Percentiles rank a stretch among this genome's conserved stretches.
These are phyloP conservation scores for Spialia ferax DNA, from an alignment of 2,888 invertebrate genomes.

Conservation along the genomic window DNA sequence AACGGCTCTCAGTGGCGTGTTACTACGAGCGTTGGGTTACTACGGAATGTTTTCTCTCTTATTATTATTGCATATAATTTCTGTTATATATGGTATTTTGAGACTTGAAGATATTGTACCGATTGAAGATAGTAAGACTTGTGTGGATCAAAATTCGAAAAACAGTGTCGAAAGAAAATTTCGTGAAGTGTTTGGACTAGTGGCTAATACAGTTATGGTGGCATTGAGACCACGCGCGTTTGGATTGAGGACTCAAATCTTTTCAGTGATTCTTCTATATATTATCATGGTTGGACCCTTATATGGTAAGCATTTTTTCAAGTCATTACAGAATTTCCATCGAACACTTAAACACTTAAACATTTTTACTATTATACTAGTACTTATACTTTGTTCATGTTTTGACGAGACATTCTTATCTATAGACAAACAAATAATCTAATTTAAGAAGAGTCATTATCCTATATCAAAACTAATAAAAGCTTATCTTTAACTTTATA, in stretches of 20 bases:
- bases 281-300: constrained; percentile 81
- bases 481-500: constrained; percentile 25
- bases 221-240: constrained; percentile 65
- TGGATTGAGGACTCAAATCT: constrained; percentile 69
- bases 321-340: no score
- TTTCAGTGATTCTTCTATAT: constrained; percentile 71
- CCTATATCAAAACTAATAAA: constrained; percentile 38
- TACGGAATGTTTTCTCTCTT: constrained; percentile 79
- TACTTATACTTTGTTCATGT: background rate
- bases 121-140: constrained; percentile 44
- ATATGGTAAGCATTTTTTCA: constrained; percentile 67
- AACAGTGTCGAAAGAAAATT: constrained; percentile 55
- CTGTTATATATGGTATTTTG: constrained; percentile 72
- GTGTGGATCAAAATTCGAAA: constrained; percentile 47
- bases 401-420: background rate
- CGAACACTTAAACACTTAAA: no score
- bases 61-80: constrained; percentile 63
- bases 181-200: constrained; percentile 67
- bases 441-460: constrained; percentile 31
- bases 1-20: constrained; percentile 82
- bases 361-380: background rate
- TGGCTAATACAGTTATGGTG: constrained; percentile 75
- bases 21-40: constrained; percentile 74
- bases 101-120: constrained; percentile 71
- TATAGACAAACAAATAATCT: constrained; percentile 11